Evolutionary conservation across 2,113 vertebrate genomes (phyloP).

Genomic region (Enhydra lutris): DNA sequence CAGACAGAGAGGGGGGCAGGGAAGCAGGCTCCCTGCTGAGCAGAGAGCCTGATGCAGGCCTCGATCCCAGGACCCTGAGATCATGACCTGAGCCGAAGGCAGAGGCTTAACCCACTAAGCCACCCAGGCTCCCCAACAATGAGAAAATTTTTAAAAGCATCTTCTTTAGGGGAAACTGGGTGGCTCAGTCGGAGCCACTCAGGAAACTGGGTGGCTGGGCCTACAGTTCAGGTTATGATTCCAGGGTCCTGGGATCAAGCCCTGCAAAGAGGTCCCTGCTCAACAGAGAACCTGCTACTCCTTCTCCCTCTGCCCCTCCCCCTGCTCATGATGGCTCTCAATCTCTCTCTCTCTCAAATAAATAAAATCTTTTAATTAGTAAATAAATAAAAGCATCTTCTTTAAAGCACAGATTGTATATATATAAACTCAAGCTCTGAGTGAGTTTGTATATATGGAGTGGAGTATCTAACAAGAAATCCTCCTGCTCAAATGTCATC

Average conservation of each 20-base stretch:
- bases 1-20: rapidly evolving
- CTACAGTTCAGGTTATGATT: too few species aligned
- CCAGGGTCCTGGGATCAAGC: not conserved
- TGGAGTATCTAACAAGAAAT: not conserved
- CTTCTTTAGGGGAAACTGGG: not conserved
- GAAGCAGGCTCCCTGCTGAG: too few species aligned
- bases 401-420: not conserved
- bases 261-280: not conserved
- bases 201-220: too few species aligned
- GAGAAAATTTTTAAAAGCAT: not conserved
- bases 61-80: too few species aligned
- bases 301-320: not conserved
- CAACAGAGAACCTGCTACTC: too few species aligned
- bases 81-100: too few species aligned
- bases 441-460: not conserved
- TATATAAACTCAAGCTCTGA: not conserved
- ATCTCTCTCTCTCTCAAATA: not conserved
- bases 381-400: not conserved
- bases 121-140: not conserved
- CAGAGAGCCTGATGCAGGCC: too few species aligned
- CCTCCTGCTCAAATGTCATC: not conserved
- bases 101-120: too few species aligned
- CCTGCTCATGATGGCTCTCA: not conserved
- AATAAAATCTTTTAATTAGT: not conserved
- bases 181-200: too few species aligned